Evolutionary conservation across 1,140 invertebrate species (phyloP).

Genomic region (Himalopsyche phryganea): DNA sequence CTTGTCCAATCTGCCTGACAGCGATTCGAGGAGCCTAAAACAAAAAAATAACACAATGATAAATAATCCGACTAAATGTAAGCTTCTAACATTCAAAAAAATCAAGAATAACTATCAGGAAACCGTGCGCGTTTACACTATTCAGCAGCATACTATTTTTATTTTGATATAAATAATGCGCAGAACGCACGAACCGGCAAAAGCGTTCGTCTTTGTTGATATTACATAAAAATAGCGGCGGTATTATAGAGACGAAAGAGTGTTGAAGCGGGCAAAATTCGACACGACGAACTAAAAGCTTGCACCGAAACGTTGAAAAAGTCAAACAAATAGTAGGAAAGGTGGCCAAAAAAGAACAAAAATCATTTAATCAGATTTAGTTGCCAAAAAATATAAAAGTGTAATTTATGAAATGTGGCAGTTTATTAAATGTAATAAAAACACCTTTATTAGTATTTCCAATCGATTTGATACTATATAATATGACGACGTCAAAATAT

Average conservation of each 20-base stretch:
- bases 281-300: no score
- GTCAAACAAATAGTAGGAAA: neutral
- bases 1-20: constrained; percentile 40
- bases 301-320: neutral
- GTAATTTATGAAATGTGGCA: no score
- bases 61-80: no score
- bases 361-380: no score
- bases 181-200: constrained; percentile 5
- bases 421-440: no score
- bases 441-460: no score
- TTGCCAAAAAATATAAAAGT: neutral
- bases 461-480: no score
- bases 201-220: constrained; percentile 21
- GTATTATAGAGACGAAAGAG: constrained; percentile 6
- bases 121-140: neutral
- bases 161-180: constrained; percentile 26
- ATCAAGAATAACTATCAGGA: neutral
- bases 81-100: no score
- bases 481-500: no score
- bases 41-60: constrained; percentile 21
- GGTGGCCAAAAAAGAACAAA: neutral
- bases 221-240: constrained; percentile 20
- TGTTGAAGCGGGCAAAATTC: neutral
- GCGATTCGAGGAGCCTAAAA: constrained; percentile 43
- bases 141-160: constrained; percentile 22